phyloP scores from a whole-genome alignment of 2,113 vertebrate genomes.

The Nesogale talazaci region DNA sequence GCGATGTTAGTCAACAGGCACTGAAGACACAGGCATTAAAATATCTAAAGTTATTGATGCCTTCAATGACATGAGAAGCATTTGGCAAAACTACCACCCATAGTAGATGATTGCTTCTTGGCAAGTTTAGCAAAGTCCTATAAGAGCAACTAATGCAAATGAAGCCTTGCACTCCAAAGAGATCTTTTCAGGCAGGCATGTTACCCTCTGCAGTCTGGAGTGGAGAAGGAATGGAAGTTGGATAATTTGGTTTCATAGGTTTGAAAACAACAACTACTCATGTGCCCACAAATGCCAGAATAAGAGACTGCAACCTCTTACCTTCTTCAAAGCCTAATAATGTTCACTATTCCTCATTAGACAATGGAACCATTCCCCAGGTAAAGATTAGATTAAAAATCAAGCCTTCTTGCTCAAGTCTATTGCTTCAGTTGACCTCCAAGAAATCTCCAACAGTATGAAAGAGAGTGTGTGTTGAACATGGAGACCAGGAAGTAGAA shows the following conservation, averaged over 20 bases:
- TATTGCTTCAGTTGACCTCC: not conserved
- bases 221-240: not conserved
- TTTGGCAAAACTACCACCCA: not conserved
- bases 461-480: not conserved
- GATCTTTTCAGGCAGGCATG: not conserved
- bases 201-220: not conserved
- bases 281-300: not conserved
- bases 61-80: not conserved
- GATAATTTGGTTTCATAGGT: not conserved
- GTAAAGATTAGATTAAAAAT: not conserved
- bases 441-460: not conserved
- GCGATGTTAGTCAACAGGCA: not conserved
- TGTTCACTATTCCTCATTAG: not conserved
- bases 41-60: not conserved
- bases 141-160: no score
- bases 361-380: not conserved
- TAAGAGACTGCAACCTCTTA: not conserved
- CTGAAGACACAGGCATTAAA: not conserved
- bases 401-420: not conserved
- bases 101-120: not conserved
- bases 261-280: conserved; percentile 14
- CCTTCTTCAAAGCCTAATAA: not conserved
- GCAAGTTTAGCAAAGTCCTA: no score
- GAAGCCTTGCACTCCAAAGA: not conserved
- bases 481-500: conserved; percentile 25